Evolutionary conservation across 2,797 vertebrate genomes (phyloP), one percentile per base, ranked within the genome.

Genomic region (Malacoctenus gilli): DNA sequence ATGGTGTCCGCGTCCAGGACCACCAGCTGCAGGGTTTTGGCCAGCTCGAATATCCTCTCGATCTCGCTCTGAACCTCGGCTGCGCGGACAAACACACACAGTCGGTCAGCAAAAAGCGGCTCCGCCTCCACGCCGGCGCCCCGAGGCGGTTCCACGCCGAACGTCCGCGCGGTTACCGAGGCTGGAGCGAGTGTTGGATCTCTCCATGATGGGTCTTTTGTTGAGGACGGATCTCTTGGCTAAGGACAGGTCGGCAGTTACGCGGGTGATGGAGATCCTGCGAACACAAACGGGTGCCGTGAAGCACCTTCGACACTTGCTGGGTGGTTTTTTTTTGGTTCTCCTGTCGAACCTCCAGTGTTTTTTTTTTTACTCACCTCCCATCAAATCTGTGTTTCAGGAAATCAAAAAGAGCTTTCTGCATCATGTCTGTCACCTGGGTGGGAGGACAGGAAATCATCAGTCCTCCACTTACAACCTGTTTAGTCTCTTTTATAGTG

Each of bases 341-440:
- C 2, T 16, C 9, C 19, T 42, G 1, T 19, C 14, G 22, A 30
- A 1, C 16, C 12, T 37, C 8, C 0, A 9, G 57, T 56, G n/a
- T n/a, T n/a, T n/a, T n/a, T n/a, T n/a, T n/a, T n/a, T n/a, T 56
- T 23, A 80, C 94, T 91, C 74, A 97, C 96, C 96, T 93, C 86
- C 96, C 96, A 6, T 98, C 96, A 60, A 98, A 98, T 84, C 95
- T 92, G 88, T 98, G 96, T 92, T 97, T 98, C 69, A 98, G 89
- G 86, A 98, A 98, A 88, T 98, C 96, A 51, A 98, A 98, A 50
- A 98, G 94, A 31, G 96, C 96, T 91, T 98, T 98, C 93, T 98
- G 96, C 96, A 98, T 98, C 96, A 98, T 98, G 74, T 98, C 96
- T 6, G 96, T 98, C 82, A 97, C 96, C 96, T 98, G 51, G 4